Percentiles rank a stretch among this genome's conserved stretches.
These are phyloP conservation scores for Alosa alosa DNA, from an alignment of 2,113 vertebrate genomes.

Conservation along the genomic window DNA sequence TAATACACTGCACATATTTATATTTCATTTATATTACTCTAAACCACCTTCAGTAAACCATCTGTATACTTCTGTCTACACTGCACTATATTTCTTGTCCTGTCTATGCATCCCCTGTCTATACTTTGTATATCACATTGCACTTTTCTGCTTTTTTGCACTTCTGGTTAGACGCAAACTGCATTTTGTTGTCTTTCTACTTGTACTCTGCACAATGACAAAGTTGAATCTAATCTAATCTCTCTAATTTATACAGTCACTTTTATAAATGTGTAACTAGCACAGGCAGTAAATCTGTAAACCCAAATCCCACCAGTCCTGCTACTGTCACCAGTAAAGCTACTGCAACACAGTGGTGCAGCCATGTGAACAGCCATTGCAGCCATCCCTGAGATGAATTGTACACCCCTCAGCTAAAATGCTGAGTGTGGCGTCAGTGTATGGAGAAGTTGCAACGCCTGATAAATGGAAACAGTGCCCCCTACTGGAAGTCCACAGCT, in stretches of 20 bases:
- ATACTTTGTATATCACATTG: too few relatives aligned
- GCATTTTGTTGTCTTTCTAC: too few relatives aligned
- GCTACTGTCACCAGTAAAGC: not conserved
- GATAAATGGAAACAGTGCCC: constrained; percentile 16
- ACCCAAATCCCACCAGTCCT: not conserved
- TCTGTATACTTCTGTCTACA: too few relatives aligned
- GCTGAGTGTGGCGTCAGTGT: not conserved
- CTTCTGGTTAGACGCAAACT: too few relatives aligned
- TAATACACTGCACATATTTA: too few relatives aligned
- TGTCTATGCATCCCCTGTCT: too few relatives aligned
- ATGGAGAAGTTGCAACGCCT: not conserved
- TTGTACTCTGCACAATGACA: too few relatives aligned
- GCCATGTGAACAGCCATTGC: not conserved
- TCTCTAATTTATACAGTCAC: not conserved
- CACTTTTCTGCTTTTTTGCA: too few relatives aligned
- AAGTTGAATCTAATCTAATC: too few relatives aligned
- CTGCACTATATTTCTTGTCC: too few relatives aligned
- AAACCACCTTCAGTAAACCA: too few relatives aligned
- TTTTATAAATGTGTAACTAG: not conserved
- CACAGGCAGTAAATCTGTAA: not conserved
- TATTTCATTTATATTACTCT: too few relatives aligned
- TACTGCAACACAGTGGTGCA: not conserved
- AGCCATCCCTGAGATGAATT: not conserved
- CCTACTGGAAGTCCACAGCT: constrained; percentile 4
- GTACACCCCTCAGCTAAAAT: not conserved